Evolutionary conservation across 2,113 vertebrate genomes (phyloP).

Genomic region (Oryzias melastigma): DNA sequence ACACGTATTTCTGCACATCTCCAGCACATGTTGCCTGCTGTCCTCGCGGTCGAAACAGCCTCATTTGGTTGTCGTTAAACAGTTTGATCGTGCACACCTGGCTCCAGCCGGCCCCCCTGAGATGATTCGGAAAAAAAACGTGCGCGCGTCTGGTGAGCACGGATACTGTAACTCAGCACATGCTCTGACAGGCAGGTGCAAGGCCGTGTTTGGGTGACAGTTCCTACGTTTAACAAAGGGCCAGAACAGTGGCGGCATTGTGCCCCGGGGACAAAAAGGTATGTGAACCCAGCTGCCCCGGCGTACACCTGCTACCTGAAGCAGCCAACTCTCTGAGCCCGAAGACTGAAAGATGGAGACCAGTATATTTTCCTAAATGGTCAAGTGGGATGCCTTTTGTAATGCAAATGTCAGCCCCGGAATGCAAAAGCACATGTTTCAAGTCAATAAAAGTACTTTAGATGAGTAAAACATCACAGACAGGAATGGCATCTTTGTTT

Average conservation of each 20-base stretch:
- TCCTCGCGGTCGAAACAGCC: not conserved
- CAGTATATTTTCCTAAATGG: constrained; percentile 46
- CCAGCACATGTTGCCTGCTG: constrained; percentile 18
- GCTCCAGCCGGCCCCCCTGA: not conserved
- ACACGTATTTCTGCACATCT: constrained; percentile 17
- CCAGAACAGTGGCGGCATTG: constrained; percentile 58
- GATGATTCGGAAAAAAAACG: not conserved
- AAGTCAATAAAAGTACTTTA: constrained; percentile 35
- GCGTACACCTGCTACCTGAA: constrained; percentile 64
- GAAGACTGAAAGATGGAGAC: constrained; percentile 32
- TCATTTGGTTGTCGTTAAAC: constrained; percentile 16
- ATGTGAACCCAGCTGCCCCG: constrained; percentile 56
- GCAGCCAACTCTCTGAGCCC: constrained; percentile 47
- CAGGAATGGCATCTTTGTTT: constrained; percentile 11
- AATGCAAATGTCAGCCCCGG: constrained; percentile 35
- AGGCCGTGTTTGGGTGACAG: constrained; percentile 43
- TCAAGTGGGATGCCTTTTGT: constrained; percentile 28
- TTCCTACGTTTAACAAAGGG: constrained; percentile 39
- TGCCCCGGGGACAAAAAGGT: constrained; percentile 62
- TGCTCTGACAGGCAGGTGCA: constrained; percentile 60
- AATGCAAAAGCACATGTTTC: constrained; percentile 46
- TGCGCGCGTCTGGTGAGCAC: constrained; percentile 21
- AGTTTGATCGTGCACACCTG: constrained; percentile 7
- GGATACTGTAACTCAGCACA: constrained; percentile 28
- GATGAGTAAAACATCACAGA: constrained; percentile 10